Evolutionary conservation across 1,140 invertebrate species (phyloP).

Genomic region (Ostrea edulis): DNA sequence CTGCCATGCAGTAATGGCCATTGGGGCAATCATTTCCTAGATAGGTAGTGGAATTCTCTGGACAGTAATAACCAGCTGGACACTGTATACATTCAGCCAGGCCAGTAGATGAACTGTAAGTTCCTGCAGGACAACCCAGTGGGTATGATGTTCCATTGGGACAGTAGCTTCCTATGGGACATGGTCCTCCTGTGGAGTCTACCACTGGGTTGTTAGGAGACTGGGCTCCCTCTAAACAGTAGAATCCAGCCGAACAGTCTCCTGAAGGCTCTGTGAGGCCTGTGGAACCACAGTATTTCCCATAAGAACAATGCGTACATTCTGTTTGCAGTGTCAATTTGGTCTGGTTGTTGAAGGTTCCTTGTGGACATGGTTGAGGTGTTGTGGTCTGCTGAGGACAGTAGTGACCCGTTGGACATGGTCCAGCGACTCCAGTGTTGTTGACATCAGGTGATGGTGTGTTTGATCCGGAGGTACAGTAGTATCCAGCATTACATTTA

Average conservation of each 20-base stretch:
- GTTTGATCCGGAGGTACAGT: constrained; percentile 73
- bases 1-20: constrained; percentile 75
- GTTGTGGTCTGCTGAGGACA: constrained; percentile 66
- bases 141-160: constrained; percentile 76
- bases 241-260: constrained; percentile 74
- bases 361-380: constrained; percentile 68
- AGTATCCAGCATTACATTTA: constrained; percentile 74
- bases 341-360: constrained; percentile 73
- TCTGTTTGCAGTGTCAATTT: constrained; percentile 58
- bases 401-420: constrained; percentile 73
- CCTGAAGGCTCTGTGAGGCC: constrained; percentile 73
- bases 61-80: constrained; percentile 74
- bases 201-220: constrained; percentile 72
- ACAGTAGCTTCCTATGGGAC: constrained; percentile 75
- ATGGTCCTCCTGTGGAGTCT: constrained; percentile 73
- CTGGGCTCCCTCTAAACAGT: constrained; percentile 72
- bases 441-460: constrained; percentile 69
- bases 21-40: constrained; percentile 68
- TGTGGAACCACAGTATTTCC: constrained; percentile 72
- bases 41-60: constrained; percentile 73
- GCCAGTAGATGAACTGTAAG: constrained; percentile 72
- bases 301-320: constrained; percentile 69
- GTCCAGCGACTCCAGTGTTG: constrained; percentile 71
- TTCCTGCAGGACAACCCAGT: constrained; percentile 73
- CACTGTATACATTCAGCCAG: constrained; percentile 66